These are phyloP conservation scores for Sebastes kiyomatsui DNA, from an alignment of 2,797 vertebrate genomes.

Conservation along the genomic window DNA sequence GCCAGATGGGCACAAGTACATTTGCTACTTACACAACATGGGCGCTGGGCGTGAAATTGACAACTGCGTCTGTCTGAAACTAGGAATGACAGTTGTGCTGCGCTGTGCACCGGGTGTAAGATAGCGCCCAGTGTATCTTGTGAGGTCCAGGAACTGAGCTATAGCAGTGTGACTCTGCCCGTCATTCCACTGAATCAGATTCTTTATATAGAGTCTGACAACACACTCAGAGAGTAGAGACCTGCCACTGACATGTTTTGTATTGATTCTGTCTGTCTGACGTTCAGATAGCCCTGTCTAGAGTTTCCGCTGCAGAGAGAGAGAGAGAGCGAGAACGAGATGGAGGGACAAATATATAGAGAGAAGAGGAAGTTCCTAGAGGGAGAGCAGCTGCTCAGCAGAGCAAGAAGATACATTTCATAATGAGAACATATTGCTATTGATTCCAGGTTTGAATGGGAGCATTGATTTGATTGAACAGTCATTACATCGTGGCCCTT, in stretches of 20 bases:
- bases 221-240: conserved; percentile 49
- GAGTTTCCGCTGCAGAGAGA: conserved; percentile 49
- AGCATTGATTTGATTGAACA: conserved; percentile 84
- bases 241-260: conserved; percentile 66
- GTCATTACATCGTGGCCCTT: conserved; percentile 71
- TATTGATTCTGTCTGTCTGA: conserved; percentile 70
- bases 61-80: neutral
- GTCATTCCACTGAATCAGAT: conserved; percentile 54
- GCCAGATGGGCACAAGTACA: neutral
- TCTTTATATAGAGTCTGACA: conserved; percentile 58
- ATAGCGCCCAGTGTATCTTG: neutral
- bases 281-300: conserved; percentile 61
- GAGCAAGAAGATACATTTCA: conserved; percentile 80
- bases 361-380: conserved; percentile 38
- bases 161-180: conserved; percentile 19
- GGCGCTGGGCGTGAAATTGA: neutral
- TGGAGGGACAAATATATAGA: conserved; percentile 27
- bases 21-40: neutral
- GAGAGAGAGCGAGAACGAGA: conserved; percentile 15
- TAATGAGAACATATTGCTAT: conserved; percentile 81
- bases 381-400: conserved; percentile 70
- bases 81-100: neutral
- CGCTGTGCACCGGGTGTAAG: neutral
- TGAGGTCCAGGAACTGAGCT: conserved; percentile 20
- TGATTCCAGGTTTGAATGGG: conserved; percentile 80